phyloP scores from a whole-genome alignment of 2,888 invertebrate genomes.

The Zygothrica quintamaculata region DNA sequence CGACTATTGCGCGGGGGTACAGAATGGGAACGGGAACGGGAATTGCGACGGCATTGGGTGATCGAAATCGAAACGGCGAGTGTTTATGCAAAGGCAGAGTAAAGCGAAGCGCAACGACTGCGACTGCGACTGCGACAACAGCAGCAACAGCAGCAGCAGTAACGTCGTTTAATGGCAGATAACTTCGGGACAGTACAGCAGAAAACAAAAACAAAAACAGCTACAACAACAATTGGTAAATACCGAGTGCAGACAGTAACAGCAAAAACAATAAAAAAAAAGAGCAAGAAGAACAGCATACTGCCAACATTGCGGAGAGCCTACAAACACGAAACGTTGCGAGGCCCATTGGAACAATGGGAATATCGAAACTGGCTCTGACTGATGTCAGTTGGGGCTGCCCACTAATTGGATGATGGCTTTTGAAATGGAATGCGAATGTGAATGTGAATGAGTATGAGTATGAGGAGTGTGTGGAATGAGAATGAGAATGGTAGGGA shows the following conservation, averaged over 20 bases:
- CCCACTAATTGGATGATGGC: conserved; percentile 60
- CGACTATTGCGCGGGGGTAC: conserved; percentile 48
- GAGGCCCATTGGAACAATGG: conserved; percentile 48
- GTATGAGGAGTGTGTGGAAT: not conserved
- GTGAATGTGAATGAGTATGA: not conserved
- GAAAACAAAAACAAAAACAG: conserved; percentile 24
- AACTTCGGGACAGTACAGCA: conserved; percentile 33
- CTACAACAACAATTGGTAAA: conserved; percentile 47
- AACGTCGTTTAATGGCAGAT: conserved; percentile 57
- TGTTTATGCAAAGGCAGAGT: conserved; percentile 37
- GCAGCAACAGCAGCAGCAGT: conserved; percentile 14
- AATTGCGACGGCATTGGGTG: conserved; percentile 10
- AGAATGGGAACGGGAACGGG: conserved; percentile 45
- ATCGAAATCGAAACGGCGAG: conserved; percentile 61
- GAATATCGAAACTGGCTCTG: conserved; percentile 55
- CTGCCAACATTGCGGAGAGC: conserved; percentile 42
- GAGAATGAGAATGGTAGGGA: not conserved
- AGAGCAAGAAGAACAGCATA: conserved; percentile 11
- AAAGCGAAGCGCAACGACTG: conserved; percentile 28
- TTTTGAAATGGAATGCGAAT: not conserved
- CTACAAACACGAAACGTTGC: conserved; percentile 55
- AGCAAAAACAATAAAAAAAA: conserved; percentile 25
- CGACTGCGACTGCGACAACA: conserved; percentile 9
- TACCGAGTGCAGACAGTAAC: conserved; percentile 53
- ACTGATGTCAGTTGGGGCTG: conserved; percentile 60